Conservation (phyloP, 2,888 invertebrate genomes). For the Keiferia lycopersicella region DNA sequence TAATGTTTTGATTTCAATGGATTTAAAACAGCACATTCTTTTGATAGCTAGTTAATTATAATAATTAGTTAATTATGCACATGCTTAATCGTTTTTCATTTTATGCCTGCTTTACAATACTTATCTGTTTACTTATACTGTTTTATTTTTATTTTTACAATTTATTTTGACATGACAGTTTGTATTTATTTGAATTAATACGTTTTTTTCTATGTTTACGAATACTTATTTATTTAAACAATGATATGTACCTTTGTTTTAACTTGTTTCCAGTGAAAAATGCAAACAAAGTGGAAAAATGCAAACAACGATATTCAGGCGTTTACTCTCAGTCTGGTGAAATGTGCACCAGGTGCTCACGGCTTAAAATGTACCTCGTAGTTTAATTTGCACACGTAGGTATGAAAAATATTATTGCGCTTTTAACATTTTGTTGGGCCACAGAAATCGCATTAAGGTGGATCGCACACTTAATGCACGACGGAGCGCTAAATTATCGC, state of each 20-base stretch:
- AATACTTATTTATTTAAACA: background rate
- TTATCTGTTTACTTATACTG: too few species aligned
- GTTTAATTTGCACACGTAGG: constrained; percentile 12
- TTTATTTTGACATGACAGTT: too few species aligned
- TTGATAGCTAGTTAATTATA: too few species aligned
- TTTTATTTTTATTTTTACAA: too few species aligned
- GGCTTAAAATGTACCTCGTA: background rate
- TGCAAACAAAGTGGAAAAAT: background rate
- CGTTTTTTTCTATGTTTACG: background rate
- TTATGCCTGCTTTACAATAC: too few species aligned
- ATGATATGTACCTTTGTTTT: background rate
- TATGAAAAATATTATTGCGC: constrained; percentile 3
- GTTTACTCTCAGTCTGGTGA: constrained; percentile 7
- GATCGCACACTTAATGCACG: too few species aligned
- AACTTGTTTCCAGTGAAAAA: background rate
- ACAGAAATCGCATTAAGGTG: background rate
- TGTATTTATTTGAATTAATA: too few species aligned
- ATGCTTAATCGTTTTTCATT: too few species aligned
- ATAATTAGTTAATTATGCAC: too few species aligned
- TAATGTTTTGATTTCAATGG: too few species aligned
- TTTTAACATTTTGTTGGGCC: background rate
- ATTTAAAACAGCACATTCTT: too few species aligned
- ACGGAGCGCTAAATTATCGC: too few species aligned
- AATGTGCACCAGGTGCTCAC: background rate
- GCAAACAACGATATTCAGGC: background rate